A percentile compares a stretch with the other conserved stretches of the same genome.
Evolutionary conservation across 2,113 vertebrate species (phyloP).

Genomic region (Solea senegalensis): DNA sequence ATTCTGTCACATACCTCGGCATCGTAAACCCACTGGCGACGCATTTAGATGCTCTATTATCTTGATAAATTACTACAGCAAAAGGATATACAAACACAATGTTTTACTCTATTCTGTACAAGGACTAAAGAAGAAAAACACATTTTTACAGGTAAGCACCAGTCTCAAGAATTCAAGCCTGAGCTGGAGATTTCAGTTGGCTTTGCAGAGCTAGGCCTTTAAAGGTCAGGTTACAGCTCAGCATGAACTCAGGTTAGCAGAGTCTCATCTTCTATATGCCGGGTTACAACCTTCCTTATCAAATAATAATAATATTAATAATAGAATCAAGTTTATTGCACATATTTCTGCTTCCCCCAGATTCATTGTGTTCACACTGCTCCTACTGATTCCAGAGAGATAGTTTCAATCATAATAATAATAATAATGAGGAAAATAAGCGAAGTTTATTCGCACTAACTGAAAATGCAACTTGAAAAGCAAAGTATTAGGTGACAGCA

Average conservation of each 20-base stretch:
- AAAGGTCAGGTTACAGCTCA: not conserved
- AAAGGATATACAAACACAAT: too few species aligned
- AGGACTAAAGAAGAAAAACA: too few species aligned
- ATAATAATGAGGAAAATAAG: not conserved
- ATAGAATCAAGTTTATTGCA: not conserved
- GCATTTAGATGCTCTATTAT: too few species aligned
- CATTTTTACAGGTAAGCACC: too few species aligned
- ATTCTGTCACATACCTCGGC: too few species aligned
- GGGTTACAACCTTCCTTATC: not conserved
- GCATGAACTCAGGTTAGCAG: not conserved
- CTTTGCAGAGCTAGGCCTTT: constrained; percentile 9
- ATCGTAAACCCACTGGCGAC: too few species aligned
- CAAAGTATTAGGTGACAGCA: constrained; percentile 5
- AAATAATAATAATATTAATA: not conserved
- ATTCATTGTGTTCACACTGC: not conserved
- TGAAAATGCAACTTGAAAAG: constrained; percentile 12
- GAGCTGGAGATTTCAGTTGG: constrained; percentile 1
- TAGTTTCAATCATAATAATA: not conserved
- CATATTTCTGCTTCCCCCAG: not conserved
- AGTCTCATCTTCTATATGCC: not conserved
- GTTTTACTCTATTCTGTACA: too few species aligned
- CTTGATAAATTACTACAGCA: too few species aligned
- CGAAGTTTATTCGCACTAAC: constrained; percentile 1
- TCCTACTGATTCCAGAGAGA: not conserved
- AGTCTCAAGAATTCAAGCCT: not conserved